phyloP scores from a whole-genome alignment of 2,888 invertebrate genomes.

The Barypeithes pellucidus region DNA sequence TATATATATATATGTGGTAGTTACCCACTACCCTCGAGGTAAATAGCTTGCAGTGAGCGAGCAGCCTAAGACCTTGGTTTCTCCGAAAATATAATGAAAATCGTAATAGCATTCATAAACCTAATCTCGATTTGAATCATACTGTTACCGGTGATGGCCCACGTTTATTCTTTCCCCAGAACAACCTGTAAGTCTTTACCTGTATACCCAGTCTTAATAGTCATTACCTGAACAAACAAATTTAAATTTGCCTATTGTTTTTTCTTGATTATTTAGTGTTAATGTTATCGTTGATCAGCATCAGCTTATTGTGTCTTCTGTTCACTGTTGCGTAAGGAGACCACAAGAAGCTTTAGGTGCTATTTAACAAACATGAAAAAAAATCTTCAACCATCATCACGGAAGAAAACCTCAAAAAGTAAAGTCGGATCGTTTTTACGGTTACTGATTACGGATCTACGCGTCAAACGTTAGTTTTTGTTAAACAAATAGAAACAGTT shows the following conservation, averaged over 20 bases:
- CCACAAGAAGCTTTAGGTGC: conserved; percentile 1
- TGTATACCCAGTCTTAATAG: no score
- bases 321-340: conserved; percentile 8
- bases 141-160: no score
- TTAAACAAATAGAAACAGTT: conserved; percentile 13
- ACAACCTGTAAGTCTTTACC: no score
- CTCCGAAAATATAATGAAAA: no score
- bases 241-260: not conserved
- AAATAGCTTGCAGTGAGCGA: no score
- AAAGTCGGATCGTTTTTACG: conserved; percentile 35
- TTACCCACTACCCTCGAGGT: no score
- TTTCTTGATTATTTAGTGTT: not conserved
- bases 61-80: no score
- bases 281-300: not conserved
- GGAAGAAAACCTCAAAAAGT: conserved; percentile 26
- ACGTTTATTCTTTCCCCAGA: no score
- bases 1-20: no score
- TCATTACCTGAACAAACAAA: no score
- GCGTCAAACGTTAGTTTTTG: not conserved
- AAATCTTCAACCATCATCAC: not conserved
- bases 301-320: conserved; percentile 1
- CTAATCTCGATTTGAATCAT: no score
- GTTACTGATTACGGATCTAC: conserved; percentile 34
- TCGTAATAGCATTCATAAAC: no score
- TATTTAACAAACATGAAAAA: conserved; percentile 14